Percentiles rank a stretch among this genome's conserved stretches.
Evolutionary conservation across 1,140 invertebrate genomes (phyloP).

Genomic region (Penaeus indicus): DNA sequence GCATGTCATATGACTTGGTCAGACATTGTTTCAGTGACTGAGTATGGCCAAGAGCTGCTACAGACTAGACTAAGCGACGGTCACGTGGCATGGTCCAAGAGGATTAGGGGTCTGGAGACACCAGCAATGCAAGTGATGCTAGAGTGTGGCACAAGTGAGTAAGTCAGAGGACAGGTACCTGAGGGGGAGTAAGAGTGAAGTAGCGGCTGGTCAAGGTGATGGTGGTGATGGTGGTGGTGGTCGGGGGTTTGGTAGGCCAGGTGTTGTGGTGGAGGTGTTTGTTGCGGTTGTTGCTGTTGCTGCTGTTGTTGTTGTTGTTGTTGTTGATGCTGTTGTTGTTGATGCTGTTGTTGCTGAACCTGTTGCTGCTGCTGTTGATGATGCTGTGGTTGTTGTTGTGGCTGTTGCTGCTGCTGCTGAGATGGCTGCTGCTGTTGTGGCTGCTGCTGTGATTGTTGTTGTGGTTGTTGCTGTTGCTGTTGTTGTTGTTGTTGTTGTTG

Average conservation of each 20-base stretch:
- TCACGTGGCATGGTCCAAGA: constrained; percentile 8
- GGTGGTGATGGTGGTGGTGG: constrained; percentile 53
- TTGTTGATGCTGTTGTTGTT: constrained; percentile 51
- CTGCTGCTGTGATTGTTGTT: constrained; percentile 46
- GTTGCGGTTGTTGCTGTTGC: constrained; percentile 50
- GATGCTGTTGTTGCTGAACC: constrained; percentile 46
- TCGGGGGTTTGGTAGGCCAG: constrained; percentile 58
- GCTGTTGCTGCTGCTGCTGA: constrained; percentile 42
- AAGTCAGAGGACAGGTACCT: constrained; percentile 60
- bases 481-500: constrained; percentile 45
- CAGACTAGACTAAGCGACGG: constrained; percentile 4
- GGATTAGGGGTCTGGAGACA: not conserved
- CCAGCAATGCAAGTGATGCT: constrained; percentile 43
- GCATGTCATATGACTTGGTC: constrained; percentile 20
- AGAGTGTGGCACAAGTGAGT: constrained; percentile 57
- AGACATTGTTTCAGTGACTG: not conserved
- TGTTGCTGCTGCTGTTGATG: constrained; percentile 51
- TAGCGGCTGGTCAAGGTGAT: constrained; percentile 63
- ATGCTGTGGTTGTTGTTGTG: constrained; percentile 47
- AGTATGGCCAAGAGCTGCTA: constrained; percentile 6
- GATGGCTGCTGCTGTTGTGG: constrained; percentile 44
- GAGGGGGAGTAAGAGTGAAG: constrained; percentile 64
- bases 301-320: constrained; percentile 48
- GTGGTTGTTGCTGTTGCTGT: constrained; percentile 42
- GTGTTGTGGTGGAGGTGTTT: constrained; percentile 42